phyloP scores from a whole-genome alignment of 2,113 vertebrate species.

The Lophius piscatorius region DNA sequence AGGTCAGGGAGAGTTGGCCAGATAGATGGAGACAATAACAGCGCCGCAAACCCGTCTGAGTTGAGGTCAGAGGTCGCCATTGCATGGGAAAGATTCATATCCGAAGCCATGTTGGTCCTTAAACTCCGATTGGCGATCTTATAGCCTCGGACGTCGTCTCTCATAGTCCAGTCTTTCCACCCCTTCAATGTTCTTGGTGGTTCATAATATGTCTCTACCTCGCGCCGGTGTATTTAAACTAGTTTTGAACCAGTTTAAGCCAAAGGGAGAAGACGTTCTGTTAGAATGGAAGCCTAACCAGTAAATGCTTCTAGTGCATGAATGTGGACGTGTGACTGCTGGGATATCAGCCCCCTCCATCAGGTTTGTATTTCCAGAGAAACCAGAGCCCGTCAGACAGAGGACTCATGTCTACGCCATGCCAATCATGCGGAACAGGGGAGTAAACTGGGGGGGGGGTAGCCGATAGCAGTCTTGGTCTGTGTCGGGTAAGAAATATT shows the following conservation, averaged over 20 bases:
- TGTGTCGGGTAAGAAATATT: constrained; percentile 64
- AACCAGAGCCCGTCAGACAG: constrained; percentile 45
- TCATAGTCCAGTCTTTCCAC: no score
- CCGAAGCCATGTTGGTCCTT: constrained; percentile 62
- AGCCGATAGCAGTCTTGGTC: constrained; percentile 47
- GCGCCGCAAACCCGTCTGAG: constrained; percentile 55
- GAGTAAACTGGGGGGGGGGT: constrained; percentile 47
- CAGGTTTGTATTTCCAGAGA: constrained; percentile 61
- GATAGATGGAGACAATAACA: constrained; percentile 68
- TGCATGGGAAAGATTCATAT: constrained; percentile 71
- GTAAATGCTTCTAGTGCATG: no score
- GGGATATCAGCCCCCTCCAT: no score
- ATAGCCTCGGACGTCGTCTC: no score
- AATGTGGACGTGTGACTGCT: no score
- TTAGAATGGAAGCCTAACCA: no score
- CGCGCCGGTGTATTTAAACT: no score
- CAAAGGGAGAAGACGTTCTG: no score
- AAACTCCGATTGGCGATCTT: no score
- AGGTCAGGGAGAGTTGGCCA: constrained; percentile 59
- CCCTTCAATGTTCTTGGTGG: no score
- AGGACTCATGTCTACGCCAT: constrained; percentile 53
- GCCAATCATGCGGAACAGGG: constrained; percentile 67
- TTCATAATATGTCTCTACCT: no score
- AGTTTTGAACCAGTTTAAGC: no score
- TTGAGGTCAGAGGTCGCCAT: constrained; percentile 59